Percentiles rank a stretch among this genome's conserved stretches.
phyloP scores from a whole-genome alignment of 2,797 vertebrate genomes.

The Botia almorhae region DNA sequence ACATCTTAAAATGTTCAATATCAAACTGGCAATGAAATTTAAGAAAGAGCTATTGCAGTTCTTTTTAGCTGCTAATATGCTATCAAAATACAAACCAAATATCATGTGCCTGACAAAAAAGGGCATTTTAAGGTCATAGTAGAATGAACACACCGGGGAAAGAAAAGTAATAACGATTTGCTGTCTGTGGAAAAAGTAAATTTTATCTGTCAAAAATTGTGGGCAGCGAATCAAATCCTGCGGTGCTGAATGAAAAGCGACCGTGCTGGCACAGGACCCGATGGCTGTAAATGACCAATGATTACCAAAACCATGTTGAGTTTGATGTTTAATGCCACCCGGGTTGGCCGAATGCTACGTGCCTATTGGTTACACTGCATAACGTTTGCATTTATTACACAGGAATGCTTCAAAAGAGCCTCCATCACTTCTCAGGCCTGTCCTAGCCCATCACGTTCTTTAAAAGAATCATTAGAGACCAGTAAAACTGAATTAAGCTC shows the following conservation, averaged over 20 bases:
- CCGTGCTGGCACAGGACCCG: conserved; percentile 22
- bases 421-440: conserved; percentile 51
- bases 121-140: not conserved
- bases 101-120: conserved; percentile 1
- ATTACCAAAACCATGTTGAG: conserved; percentile 46
- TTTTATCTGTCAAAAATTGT: conserved; percentile 1
- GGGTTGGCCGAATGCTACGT: conserved; percentile 41
- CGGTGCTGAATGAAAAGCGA: conserved; percentile 39
- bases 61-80: not conserved
- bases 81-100: not conserved
- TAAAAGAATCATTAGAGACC: conserved; percentile 61
- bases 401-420: conserved; percentile 36
- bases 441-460: conserved; percentile 59
- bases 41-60: not conserved
- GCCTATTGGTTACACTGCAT: conserved; percentile 46
- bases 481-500: conserved; percentile 63
- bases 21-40: not conserved
- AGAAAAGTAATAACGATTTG: conserved; percentile 17
- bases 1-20: not conserved
- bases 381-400: conserved; percentile 53
- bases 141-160: conserved; percentile 2
- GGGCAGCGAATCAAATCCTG: conserved; percentile 35
- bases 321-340: conserved; percentile 45
- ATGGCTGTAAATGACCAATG: conserved; percentile 47
- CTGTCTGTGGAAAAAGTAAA: conserved; percentile 24